Evolutionary conservation across 2,888 invertebrate genomes (phyloP).

Genomic region (Empis livida): DNA sequence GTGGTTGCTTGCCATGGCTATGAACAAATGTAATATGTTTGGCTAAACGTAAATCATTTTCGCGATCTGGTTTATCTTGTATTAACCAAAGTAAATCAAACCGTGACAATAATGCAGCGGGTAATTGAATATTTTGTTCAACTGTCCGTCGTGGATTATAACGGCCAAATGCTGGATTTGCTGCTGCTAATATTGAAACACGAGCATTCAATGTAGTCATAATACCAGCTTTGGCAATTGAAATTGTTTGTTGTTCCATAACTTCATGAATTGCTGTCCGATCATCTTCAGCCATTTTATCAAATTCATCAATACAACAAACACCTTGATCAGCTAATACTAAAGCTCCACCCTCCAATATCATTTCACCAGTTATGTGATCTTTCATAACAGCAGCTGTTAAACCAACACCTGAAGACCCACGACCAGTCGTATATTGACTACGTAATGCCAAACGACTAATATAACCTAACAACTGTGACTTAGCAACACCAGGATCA

Average conservation of each 20-base stretch:
- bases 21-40: slow-evolving; percentile 98
- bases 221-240: slow-evolving; percentile 98
- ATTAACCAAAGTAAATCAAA: slow-evolving; percentile 96
- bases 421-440: slow-evolving; percentile 93
- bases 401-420: slow-evolving; percentile 96
- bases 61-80: slow-evolving; percentile 62
- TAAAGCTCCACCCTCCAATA: slow-evolving; percentile 90
- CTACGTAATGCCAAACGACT: slow-evolving; percentile 84
- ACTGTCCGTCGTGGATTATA: slow-evolving; percentile 92
- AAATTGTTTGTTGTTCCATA: slow-evolving; percentile 99
- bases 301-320: slow-evolving; percentile 99
- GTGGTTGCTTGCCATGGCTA: slow-evolving; percentile 79
- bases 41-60: slow-evolving; percentile 69
- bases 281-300: slow-evolving; percentile 96
- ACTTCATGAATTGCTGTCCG: slow-evolving; percentile 95
- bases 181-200: slow-evolving; percentile 94
- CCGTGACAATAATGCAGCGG: slow-evolving; percentile 90
- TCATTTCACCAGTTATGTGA: slow-evolving; percentile 94
- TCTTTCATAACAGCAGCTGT: slow-evolving; percentile 98
- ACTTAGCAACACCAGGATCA: slow-evolving; percentile 99
- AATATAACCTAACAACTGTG: slow-evolving; percentile 89
- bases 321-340: slow-evolving; percentile 94
- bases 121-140: slow-evolving; percentile 95
- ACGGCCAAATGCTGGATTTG: slow-evolving; percentile 96
- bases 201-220: slow-evolving; percentile 97